These are phyloP conservation scores for Jaculus jaculus DNA, from an alignment of 2,113 vertebrate genomes.

Conservation along the genomic window DNA sequence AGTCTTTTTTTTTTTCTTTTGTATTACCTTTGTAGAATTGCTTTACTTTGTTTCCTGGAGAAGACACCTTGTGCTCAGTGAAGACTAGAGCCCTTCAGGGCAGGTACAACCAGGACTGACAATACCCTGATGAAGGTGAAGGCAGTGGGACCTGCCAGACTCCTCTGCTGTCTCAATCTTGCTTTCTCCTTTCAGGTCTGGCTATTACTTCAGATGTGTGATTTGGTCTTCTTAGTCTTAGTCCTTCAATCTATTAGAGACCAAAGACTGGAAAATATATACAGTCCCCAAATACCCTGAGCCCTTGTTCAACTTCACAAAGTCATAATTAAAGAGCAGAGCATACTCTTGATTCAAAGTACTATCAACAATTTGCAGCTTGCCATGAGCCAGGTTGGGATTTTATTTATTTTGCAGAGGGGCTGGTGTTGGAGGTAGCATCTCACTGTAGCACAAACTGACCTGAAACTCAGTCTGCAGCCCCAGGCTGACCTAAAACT, in stretches of 20 bases:
- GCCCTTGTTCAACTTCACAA: neutral
- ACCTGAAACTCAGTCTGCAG: no score
- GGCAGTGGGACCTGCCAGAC: neutral
- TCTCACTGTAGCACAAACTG: no score
- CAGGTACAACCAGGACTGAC: neutral
- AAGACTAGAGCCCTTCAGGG: neutral
- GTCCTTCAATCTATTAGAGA: neutral
- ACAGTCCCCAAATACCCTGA: neutral
- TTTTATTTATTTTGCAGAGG: no score
- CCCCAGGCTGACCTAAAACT: no score
- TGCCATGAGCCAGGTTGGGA: neutral
- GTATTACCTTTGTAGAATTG: constrained; percentile 8
- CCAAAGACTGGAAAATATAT: neutral
- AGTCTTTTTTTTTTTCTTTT: neutral
- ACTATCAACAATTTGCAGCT: neutral
- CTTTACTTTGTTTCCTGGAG: neutral
- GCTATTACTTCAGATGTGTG: neutral
- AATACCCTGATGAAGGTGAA: neutral
- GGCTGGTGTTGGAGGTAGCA: no score
- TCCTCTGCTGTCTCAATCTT: neutral
- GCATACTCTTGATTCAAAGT: neutral
- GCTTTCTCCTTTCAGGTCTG: neutral
- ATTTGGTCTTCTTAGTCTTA: neutral
- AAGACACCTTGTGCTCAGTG: neutral
- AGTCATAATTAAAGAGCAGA: neutral